These are phyloP conservation scores for Pseudopleuronectes americanus DNA, from an alignment of 2,797 vertebrate genomes.

Conservation along the genomic window DNA sequence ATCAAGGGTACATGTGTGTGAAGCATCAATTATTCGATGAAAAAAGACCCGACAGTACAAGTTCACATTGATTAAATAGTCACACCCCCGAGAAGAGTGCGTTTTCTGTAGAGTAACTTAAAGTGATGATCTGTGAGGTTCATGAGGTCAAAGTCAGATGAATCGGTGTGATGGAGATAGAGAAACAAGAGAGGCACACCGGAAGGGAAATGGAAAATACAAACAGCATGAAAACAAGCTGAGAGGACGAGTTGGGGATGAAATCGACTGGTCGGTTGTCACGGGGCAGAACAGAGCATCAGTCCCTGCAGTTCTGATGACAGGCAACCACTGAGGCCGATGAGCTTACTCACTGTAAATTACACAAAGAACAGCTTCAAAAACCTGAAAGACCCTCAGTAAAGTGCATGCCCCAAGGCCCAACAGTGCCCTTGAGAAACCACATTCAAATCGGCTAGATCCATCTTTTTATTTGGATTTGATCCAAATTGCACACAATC, in stretches of 20 bases:
- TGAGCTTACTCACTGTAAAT: slow-evolving; percentile 48
- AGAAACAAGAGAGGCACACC: slow-evolving; percentile 26
- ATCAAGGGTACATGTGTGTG: slow-evolving; percentile 68
- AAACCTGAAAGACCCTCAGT: not conserved
- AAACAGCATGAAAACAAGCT: slow-evolving; percentile 17
- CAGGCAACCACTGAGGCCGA: slow-evolving; percentile 17
- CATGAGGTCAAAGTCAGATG: slow-evolving; percentile 65
- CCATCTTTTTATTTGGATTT: too few species aligned
- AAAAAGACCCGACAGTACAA: slow-evolving; percentile 61
- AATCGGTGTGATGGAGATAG: slow-evolving; percentile 18
- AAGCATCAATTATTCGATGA: slow-evolving; percentile 75
- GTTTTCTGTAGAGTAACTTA: slow-evolving; percentile 65
- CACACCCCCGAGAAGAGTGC: slow-evolving; percentile 64
- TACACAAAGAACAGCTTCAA: slow-evolving; percentile 35
- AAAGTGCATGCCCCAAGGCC: too few species aligned
- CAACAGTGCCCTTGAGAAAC: too few species aligned
- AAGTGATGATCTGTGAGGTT: slow-evolving; percentile 44
- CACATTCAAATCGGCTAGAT: too few species aligned
- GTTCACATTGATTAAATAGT: slow-evolving; percentile 70
- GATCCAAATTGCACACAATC: too few species aligned
- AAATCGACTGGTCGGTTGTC: slow-evolving; percentile 34
- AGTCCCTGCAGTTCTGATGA: slow-evolving; percentile 42
- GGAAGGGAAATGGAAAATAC: slow-evolving; percentile 36
- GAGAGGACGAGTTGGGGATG: slow-evolving; percentile 20
- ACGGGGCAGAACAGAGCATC: slow-evolving; percentile 2